These are phyloP conservation scores for Lypha dubia DNA, from an alignment of 2,888 invertebrate species.

Conservation along the genomic window DNA sequence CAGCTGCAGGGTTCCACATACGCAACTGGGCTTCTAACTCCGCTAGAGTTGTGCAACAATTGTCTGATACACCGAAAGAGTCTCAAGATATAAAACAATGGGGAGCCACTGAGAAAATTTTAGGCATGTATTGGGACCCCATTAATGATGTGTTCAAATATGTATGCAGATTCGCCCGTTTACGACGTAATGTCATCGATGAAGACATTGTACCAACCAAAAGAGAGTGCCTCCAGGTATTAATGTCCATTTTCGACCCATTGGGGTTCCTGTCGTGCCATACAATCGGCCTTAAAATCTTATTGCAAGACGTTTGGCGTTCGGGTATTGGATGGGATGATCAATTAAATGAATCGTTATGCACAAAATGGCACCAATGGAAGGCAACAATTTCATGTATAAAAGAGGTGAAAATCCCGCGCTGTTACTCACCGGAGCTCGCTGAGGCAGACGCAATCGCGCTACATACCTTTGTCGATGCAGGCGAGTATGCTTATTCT, in stretches of 20 bases:
- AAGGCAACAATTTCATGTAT: neutral
- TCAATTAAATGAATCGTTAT: neutral
- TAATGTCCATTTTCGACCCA: conserved; percentile 6
- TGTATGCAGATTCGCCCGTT: conserved; percentile 12
- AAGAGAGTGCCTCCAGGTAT: conserved; percentile 11
- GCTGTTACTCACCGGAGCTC: neutral
- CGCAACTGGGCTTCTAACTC: neutral
- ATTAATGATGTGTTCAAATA: conserved; percentile 14
- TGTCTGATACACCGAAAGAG: neutral
- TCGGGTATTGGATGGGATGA: no score
- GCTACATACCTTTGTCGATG: no score
- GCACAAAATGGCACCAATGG: neutral
- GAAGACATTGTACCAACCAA: conserved; percentile 5
- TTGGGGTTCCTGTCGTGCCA: neutral
- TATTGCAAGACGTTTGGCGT: neutral
- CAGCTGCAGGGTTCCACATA: neutral
- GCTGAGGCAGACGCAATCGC: no score
- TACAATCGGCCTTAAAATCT: conserved; percentile 1
- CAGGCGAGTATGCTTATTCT: no score
- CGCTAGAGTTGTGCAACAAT: neutral
- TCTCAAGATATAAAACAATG: neutral
- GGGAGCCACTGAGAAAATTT: conserved; percentile 43
- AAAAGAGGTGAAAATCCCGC: neutral
- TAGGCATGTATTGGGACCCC: conserved; percentile 43
- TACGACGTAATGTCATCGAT: conserved; percentile 5